phyloP scores from a whole-genome alignment of 2,797 vertebrate species.

The Rousettus madagascariensis region DNA sequence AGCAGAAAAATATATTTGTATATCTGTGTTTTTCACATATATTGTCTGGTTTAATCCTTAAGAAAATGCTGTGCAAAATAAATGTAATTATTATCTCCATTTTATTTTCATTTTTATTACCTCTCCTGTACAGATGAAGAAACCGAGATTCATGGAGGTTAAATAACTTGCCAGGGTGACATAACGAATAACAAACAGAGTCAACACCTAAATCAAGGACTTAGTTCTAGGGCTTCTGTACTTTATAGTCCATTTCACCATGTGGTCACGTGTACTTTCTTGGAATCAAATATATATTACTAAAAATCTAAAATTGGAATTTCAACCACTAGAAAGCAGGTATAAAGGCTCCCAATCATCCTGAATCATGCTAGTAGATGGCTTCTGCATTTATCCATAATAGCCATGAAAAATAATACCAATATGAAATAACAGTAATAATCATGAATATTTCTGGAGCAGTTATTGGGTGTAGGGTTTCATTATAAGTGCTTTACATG shows the following conservation, averaged over 20 bases:
- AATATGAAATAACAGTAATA: background rate
- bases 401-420: background rate
- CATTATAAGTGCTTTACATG: background rate
- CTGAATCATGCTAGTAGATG: background rate
- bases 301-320: background rate
- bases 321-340: background rate
- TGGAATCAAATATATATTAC: background rate
- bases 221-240: background rate
- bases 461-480: background rate
- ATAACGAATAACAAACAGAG: background rate
- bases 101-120: background rate
- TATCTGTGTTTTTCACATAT: background rate
- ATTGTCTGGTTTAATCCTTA: background rate
- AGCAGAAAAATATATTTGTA: background rate
- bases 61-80: background rate
- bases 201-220: background rate
- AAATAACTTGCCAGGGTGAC: background rate
- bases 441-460: background rate
- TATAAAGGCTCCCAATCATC: background rate
- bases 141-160: background rate
- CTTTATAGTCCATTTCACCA: background rate
- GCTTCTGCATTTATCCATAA: background rate
- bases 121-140: background rate
- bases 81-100: background rate
- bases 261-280: background rate